Conservation (phyloP, 2,113 vertebrate species). For the Hyaena hyaena region DNA sequence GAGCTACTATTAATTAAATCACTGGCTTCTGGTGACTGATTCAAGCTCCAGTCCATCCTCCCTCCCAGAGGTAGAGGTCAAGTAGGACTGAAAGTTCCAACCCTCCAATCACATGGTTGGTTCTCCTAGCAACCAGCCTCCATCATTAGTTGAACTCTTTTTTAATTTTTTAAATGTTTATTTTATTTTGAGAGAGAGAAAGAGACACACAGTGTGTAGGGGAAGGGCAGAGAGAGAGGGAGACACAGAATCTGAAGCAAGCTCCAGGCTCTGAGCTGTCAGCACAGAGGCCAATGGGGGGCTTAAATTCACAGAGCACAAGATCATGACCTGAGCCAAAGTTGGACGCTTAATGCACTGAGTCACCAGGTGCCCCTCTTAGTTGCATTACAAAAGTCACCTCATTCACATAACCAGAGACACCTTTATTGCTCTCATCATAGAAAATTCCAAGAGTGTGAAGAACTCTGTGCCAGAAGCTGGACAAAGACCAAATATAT, state of each 20-base stretch:
- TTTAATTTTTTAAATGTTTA: no score
- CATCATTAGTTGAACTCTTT: neutral
- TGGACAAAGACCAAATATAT: neutral
- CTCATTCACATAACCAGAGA: neutral
- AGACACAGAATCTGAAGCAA: no score
- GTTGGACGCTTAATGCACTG: no score
- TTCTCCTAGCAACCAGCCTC: neutral
- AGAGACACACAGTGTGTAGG: no score
- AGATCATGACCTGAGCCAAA: no score
- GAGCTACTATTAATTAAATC: neutral
- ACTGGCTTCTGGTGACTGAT: neutral
- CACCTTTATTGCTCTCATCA: neutral
- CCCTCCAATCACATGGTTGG: neutral
- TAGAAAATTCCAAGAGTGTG: neutral
- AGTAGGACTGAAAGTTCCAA: neutral
- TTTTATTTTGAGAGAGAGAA: no score
- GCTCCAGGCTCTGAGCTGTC: no score
- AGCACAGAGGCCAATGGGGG: no score
- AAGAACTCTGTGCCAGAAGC: neutral
- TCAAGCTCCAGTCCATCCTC: neutral
- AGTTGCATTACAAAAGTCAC: neutral
- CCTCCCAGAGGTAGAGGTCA: neutral
- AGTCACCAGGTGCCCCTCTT: neutral
- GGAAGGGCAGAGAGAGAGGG: no score
- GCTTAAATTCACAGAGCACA: no score